These are phyloP conservation scores for Xiphophorus couchianus DNA, from an alignment of 2,113 vertebrate species.

Conservation along the genomic window DNA sequence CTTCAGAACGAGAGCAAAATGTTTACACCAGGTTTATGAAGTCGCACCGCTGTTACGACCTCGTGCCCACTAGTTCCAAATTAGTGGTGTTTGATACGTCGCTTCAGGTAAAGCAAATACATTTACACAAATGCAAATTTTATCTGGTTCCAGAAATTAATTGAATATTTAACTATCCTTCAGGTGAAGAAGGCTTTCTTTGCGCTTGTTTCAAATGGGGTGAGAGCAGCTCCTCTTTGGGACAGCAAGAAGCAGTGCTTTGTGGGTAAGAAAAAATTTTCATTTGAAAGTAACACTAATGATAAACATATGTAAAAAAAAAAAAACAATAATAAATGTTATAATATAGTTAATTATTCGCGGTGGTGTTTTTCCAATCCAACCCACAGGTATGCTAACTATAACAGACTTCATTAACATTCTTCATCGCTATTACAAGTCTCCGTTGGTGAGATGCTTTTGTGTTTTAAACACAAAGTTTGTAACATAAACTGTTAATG, in stretches of 20 bases:
- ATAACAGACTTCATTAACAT: slow-evolving; percentile 99
- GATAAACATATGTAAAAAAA: not conserved
- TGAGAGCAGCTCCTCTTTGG: slow-evolving; percentile 95
- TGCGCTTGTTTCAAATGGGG: slow-evolving; percentile 95
- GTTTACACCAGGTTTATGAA: slow-evolving; percentile 97
- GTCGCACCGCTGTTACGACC: slow-evolving; percentile 95
- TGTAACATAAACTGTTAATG: too few species aligned
- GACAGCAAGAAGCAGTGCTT: slow-evolving; percentile 98
- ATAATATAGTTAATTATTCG: not conserved
- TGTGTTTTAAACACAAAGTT: not conserved
- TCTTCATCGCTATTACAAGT: slow-evolving; percentile 97
- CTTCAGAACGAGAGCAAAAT: slow-evolving; percentile 81
- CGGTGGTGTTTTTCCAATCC: not conserved
- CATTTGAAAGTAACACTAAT: not conserved
- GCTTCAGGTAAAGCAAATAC: slow-evolving; percentile 84
- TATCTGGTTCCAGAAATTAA: not conserved
- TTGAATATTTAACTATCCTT: not conserved
- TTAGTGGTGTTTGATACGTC: slow-evolving; percentile 98
- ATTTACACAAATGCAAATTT: not conserved
- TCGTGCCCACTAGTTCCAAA: slow-evolving; percentile 97
- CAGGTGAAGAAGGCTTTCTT: slow-evolving; percentile 99
- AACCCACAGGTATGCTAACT: slow-evolving; percentile 90
- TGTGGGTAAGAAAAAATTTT: slow-evolving; percentile 83
- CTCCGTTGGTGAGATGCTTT: slow-evolving; percentile 88
- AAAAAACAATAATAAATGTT: not conserved